Evolutionary conservation across 2,888 invertebrate genomes (phyloP).

Genomic region (Pristionchus arcanus): DNA sequence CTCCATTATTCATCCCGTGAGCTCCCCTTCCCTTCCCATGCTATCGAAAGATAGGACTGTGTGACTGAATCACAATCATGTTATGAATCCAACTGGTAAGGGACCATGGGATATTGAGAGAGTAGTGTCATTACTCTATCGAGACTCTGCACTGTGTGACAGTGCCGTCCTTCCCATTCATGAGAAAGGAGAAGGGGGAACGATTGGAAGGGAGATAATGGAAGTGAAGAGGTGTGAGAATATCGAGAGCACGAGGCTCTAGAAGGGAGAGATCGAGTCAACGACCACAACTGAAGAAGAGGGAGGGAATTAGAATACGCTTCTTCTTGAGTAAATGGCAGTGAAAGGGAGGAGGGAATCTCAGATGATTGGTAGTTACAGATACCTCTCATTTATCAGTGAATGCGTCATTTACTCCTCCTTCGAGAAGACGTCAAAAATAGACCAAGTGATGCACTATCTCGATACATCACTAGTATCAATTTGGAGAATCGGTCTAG

Average conservation of each 20-base stretch:
- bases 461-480: background rate
- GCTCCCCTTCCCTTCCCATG: background rate
- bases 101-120: background rate
- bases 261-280: background rate
- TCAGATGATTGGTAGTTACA: background rate
- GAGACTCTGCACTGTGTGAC: background rate
- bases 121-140: background rate
- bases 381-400: background rate
- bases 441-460: background rate
- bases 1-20: background rate
- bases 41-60: background rate
- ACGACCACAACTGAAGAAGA: background rate
- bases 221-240: background rate
- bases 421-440: background rate
- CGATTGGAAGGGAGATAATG: background rate
- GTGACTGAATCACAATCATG: too few relatives aligned
- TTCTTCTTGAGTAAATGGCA: background rate
- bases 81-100: too few relatives aligned
- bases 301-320: background rate
- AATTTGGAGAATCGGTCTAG: background rate
- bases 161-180: background rate
- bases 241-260: background rate
- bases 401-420: background rate
- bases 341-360: background rate
- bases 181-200: background rate